Base-by-base conservation (phyloP, 2,888 invertebrate species). In the Drosophila neonasuta region DNA sequence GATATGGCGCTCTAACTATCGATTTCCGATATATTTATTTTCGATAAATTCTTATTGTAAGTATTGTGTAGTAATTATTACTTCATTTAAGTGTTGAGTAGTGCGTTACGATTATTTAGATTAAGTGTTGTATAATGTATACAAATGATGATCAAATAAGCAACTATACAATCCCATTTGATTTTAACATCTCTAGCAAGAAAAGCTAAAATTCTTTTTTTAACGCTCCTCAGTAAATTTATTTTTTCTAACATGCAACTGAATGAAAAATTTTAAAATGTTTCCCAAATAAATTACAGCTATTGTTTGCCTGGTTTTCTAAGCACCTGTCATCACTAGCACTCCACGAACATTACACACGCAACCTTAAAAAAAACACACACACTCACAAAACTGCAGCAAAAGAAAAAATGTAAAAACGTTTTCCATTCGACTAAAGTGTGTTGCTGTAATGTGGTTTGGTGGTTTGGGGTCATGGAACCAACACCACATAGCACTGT, bases 351-450 rank as follows among this genome's bases (percentile, higher is more conserved):
- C 46, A 44, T 39, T 41, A 42, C 34, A 46, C 24, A 20, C 24
- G 20, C 29, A 24, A 11, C 10, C 24, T 36, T 41, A 46, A 49
- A 36, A 36, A 36, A 11, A 36, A 36, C n/a, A 13, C 20, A 56
- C 15, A 60, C 4, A 13, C 9, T 64, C 51, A 29, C 51, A 49
- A 11, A 30, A 20, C 20, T 36, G 49, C 44, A 63, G 32, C 49
- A 57, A 44, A 42, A 9, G 42, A 56, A 36, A 32, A 58, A 42
- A 54, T 20, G 17, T 13, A 49, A 66, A 65, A 61, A 61, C 64
- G 51, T 63, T 74, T 64, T 34, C 49, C 58, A 52, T 20, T 20
- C 77, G 51, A 60, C 76, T 68, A 70, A 73, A 76, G 73, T 68
- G 71, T 77, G 61, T 62, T 36, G 20, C 48, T 62, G 67, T 69